These are phyloP conservation scores for Gobio occitaniae DNA, from an alignment of 2,797 vertebrate species.

Conservation along the genomic window DNA sequence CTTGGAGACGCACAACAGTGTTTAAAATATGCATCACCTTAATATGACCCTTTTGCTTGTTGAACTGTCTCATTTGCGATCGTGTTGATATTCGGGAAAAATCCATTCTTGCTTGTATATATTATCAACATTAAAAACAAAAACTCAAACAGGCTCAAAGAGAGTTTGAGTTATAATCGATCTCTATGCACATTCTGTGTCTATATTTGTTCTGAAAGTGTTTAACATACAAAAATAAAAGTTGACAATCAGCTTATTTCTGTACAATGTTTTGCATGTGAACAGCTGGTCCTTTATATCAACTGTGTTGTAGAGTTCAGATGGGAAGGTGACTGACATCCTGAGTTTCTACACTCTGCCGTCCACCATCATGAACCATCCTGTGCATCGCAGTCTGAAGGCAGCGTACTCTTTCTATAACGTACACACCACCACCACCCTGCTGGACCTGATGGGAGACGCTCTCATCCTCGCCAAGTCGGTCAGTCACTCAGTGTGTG, in stretches of 20 bases:
- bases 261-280: background rate
- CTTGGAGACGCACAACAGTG: too few species aligned
- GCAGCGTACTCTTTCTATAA: constrained; percentile 99
- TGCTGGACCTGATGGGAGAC: constrained; percentile 97
- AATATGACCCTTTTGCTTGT: too few species aligned
- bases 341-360: constrained; percentile 98
- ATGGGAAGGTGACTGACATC: constrained; percentile 92
- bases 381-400: constrained; percentile 96
- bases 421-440: constrained; percentile 91
- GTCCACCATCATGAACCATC: constrained; percentile 99
- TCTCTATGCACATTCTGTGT: too few species aligned
- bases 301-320: constrained; percentile 75
- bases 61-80: too few species aligned
- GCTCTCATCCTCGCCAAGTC: constrained; percentile 95
- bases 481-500: constrained; percentile 72
- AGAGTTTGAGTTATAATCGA: too few species aligned
- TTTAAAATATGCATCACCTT: too few species aligned
- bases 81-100: too few species aligned
- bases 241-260: background rate
- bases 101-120: too few species aligned
- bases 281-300: background rate
- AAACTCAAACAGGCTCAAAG: too few species aligned
- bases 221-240: background rate
- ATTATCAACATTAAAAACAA: too few species aligned
- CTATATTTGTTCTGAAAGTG: background rate